These are phyloP conservation scores for Armadillidium nasatum DNA, from an alignment of 1,140 invertebrate species.

Conservation along the genomic window DNA sequence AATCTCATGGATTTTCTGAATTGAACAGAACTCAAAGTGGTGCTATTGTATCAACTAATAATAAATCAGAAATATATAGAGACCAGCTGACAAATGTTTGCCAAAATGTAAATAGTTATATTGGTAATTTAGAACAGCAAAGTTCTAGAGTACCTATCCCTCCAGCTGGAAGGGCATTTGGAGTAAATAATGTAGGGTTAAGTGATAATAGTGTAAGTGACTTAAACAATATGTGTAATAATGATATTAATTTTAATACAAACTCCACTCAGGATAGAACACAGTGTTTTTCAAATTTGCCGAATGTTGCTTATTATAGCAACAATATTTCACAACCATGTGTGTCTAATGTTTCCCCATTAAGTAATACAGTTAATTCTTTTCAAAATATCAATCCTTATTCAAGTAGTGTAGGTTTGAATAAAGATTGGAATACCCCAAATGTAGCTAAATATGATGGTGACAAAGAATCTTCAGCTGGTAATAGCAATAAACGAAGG, in stretches of 20 bases:
- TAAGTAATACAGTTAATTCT: not conserved
- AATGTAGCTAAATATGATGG: not conserved
- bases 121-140: not conserved
- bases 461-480: not conserved
- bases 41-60: not conserved
- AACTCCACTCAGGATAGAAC: not conserved
- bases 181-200: slow-evolving; percentile 1
- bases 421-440: not conserved
- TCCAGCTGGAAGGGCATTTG: not conserved
- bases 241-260: slow-evolving; percentile 4
- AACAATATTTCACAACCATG: not conserved
- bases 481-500: not conserved
- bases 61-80: not conserved
- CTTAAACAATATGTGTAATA: not conserved
- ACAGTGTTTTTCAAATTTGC: slow-evolving; percentile 4
- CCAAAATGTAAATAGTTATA: slow-evolving; percentile 9
- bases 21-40: not conserved
- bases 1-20: not conserved
- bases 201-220: slow-evolving; percentile 13
- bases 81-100: not conserved
- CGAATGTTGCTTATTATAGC: not conserved
- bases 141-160: not conserved
- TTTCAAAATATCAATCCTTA: not conserved
- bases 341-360: not conserved
- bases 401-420: not conserved